Percentiles rank a stretch among this genome's conserved stretches.
Conservation (phyloP, 2,113 vertebrate genomes). For the Phocoena sinus region DNA sequence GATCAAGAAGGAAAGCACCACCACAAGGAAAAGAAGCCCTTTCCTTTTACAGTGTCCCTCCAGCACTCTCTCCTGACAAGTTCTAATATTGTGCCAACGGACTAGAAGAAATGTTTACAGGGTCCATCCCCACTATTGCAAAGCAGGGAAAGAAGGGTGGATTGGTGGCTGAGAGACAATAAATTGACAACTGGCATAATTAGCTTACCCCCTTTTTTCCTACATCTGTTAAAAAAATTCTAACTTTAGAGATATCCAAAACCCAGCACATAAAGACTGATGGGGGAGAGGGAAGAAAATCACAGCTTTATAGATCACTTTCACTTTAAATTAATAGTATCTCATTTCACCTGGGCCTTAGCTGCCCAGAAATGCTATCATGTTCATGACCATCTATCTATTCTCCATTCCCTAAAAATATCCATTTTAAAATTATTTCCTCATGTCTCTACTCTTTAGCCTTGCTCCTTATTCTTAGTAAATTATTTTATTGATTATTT, state of each 20-base stretch:
- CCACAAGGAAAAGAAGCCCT: neutral
- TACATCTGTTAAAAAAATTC: neutral
- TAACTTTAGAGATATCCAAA: neutral
- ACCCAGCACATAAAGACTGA: neutral
- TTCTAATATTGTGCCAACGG: neutral
- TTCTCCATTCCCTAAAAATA: neutral
- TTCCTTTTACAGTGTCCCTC: neutral
- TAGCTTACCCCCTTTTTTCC: neutral
- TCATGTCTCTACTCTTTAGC: neutral
- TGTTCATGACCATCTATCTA: neutral
- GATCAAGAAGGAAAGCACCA: neutral
- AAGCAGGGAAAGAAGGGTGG: neutral
- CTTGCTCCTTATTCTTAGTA: neutral
- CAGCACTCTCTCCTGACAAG: neutral
- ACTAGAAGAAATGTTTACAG: neutral
- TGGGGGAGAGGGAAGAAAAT: too few relatives aligned
- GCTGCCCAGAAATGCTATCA: neutral
- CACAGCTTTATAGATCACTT: neutral
- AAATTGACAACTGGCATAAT: neutral
- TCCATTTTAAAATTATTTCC: neutral
- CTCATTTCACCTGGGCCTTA: neutral
- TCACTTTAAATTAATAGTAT: neutral
- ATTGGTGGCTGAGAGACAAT: neutral
- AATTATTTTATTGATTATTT: neutral
- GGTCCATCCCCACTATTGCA: neutral